A percentile compares a stretch with the other conserved stretches of the same genome.
Evolutionary conservation across 2,888 invertebrate species (phyloP).

Genomic region (Spodoptera littoralis): DNA sequence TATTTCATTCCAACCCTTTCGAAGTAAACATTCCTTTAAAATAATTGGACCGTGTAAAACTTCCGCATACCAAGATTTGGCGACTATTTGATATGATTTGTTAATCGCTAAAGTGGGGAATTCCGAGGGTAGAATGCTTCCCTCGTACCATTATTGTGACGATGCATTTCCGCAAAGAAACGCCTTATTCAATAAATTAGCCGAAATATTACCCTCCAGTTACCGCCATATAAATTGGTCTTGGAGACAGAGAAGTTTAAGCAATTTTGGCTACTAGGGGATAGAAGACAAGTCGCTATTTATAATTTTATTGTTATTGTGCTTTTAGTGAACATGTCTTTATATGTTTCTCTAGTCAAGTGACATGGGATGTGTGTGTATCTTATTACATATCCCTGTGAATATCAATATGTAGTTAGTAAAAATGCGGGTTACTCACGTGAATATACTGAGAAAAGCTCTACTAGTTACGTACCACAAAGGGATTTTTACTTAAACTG

Average conservation of each 20-base stretch:
- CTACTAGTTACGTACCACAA: too few species aligned
- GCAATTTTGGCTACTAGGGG: background rate
- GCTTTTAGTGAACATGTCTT: too few species aligned
- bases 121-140: constrained; percentile 38
- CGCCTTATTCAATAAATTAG: constrained; percentile 54
- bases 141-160: constrained; percentile 53
- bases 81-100: constrained; percentile 48
- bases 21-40: constrained; percentile 13
- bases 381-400: too few species aligned
- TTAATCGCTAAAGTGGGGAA: constrained; percentile 44
- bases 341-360: too few species aligned
- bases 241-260: constrained; percentile 25
- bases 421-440: too few species aligned
- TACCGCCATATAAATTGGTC: constrained; percentile 21
- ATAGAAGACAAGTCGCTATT: background rate
- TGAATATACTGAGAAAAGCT: too few species aligned
- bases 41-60: constrained; percentile 13
- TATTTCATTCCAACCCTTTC: background rate
- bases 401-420: too few species aligned
- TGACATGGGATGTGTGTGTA: too few species aligned
- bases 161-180: constrained; percentile 48
- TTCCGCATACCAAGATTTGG: constrained; percentile 26
- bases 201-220: constrained; percentile 38
- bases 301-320: too few species aligned
- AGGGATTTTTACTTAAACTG: too few species aligned